Base-by-base conservation (phyloP, 2,797 vertebrate species). In the Alectoris magna region DNA sequence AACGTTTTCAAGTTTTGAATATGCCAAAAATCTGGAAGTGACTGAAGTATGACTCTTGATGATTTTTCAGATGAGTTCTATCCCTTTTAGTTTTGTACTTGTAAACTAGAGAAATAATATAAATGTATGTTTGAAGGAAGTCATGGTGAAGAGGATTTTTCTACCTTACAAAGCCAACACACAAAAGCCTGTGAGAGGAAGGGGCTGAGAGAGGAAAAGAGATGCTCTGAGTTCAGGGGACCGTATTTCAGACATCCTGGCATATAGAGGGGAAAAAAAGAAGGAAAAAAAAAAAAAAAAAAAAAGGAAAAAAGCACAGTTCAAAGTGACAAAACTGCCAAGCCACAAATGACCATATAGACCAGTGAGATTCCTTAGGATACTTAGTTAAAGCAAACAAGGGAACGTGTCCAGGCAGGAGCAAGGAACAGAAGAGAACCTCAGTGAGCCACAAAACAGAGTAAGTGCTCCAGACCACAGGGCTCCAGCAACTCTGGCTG, bases 331-430 rank as follows among this genome's bases (percentile, higher is more conserved):
- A 81, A 78, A 95, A 95, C 70, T 15, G 87, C 91, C 94, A 95
- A 96, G 73, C 92, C 95, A 92, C 95, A 94, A 93, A 94, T 90
- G 85, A 93, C 68, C 53, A 2, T 69, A 87, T 31, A 82, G 76
- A 79, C 70, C 51, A 91, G 56, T 79, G 55, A 87, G 84, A 63
- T 82, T 90, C 77, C 38, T 94, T 76, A 72, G 84, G 80, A 84
- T 79, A 73, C 82, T 91, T 81, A 88, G 81, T 91, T 95, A 86
- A 82, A 93, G 70, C 71, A 88, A 94, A 82, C 49, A 79, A 62
- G 76, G 46, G 68, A 93, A 78, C 48, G 22, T 51, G 83, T 74
- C 80, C 83, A 74, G 60, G 60, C 62, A 84, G 68, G 58, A 94
- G 53, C 4, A 2, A 87, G 77, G 87, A 95, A 84, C 49, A 86